phyloP scores from a whole-genome alignment of 2,888 invertebrate species.

The Drymonia ruficornis region DNA sequence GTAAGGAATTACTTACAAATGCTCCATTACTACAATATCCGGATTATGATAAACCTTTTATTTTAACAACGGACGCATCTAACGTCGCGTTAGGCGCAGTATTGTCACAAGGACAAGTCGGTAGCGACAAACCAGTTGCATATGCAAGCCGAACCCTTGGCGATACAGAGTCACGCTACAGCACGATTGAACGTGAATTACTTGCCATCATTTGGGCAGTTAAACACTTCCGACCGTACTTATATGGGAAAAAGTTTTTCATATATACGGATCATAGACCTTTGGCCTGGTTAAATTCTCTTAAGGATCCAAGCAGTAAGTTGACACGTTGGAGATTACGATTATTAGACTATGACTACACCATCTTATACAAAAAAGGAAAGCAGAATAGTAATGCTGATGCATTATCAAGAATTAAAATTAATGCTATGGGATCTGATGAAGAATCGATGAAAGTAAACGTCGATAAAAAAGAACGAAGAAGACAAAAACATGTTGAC shows the following conservation, averaged over 20 bases:
- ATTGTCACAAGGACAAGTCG: conserved; percentile 30
- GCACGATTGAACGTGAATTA: conserved; percentile 10
- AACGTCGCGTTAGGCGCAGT: conserved; percentile 31
- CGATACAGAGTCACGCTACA: conserved; percentile 10
- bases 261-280: conserved; percentile 12
- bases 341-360: not conserved
- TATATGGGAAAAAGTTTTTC: conserved; percentile 10
- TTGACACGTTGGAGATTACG: conserved; percentile 1
- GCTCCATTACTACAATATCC: conserved; percentile 17
- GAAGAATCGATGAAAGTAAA: not conserved
- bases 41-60: conserved; percentile 4
- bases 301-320: conserved; percentile 1
- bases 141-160: conserved; percentile 16
- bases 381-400: not conserved
- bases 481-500: conserved; percentile 34
- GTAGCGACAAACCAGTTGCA: conserved; percentile 29
- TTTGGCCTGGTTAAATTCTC: not conserved
- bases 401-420: not conserved
- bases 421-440: not conserved
- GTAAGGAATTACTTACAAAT: conserved; percentile 13
- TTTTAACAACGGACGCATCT: conserved; percentile 35
- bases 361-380: not conserved
- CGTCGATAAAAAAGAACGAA: not conserved
- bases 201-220: conserved; percentile 12
- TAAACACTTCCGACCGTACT: conserved; percentile 11